Evolutionary conservation across 2,888 invertebrate species (phyloP), one percentile per base, ranked within the genome.

Genomic region (Polietes domitor): DNA sequence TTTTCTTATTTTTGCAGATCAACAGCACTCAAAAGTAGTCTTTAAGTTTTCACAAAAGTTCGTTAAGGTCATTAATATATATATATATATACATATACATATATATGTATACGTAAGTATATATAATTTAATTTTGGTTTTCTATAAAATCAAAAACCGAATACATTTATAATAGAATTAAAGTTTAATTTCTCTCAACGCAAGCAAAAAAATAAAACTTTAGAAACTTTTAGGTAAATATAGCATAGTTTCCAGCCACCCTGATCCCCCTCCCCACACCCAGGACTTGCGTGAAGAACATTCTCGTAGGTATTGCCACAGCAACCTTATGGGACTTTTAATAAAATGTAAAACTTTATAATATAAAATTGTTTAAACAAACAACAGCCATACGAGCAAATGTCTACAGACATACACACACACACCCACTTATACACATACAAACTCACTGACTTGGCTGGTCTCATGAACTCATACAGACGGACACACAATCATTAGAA

Each of bases 401-500:
- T 43, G 37, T 12, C n/a, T 41, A 17, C 17, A 65, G 7, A 1
- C 17, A 24, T 26, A 47, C 75, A 75, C 26, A 75, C 63, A 28
- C 32, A 75, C 47, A 58, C 37, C 19, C 47, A 76, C 32, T 15
- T 6, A 65, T 47, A 61, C 55, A 26, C 9, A n/a, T 21, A 55
- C 7, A 7, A 9, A 55, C n/a, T n/a, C n/a, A n/a, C n/a, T n/a
- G n/a, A n/a, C n/a, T n/a, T n/a, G n/a, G n/a, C n/a, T n/a, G n/a
- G 55, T 55, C 55, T 55, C 55, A 55, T 55, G 55, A 55, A 55
- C 55, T 19, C 37, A 68, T 43, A 68, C 4, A 24, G 43, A 41
- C 68, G 68, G 68, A 68, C 65, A 75, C 26, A 58, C 73, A 73
- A 73, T 89, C 88, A 89, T 89, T 89, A 89, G 89, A 85, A 88